Conservation (phyloP, 2,113 vertebrate genomes). For the Alligator sinensis region DNA sequence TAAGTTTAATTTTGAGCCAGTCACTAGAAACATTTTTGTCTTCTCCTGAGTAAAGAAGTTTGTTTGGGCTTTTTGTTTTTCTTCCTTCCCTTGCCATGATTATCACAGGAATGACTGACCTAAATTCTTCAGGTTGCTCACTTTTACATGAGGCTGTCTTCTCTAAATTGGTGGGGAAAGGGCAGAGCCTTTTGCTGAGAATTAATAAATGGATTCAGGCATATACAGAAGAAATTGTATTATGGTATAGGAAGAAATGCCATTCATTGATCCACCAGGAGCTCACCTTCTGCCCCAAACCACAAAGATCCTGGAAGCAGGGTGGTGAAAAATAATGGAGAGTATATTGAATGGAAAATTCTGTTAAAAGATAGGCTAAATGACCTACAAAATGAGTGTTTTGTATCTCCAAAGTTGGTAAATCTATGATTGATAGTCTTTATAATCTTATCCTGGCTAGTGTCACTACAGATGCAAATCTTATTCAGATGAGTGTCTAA, state of each 20-base stretch:
- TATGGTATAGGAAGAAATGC: not conserved
- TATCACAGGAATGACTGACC: slow-evolving; percentile 11
- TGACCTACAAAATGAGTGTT: not conserved
- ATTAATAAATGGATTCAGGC: slow-evolving; percentile 38
- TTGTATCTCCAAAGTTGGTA: not conserved
- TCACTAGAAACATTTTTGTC: slow-evolving; percentile 3
- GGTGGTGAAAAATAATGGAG: not conserved
- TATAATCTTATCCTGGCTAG: not conserved
- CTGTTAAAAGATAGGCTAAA: not conserved
- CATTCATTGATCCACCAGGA: slow-evolving; percentile 18
- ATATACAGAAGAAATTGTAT: not conserved
- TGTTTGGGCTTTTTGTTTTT: not conserved
- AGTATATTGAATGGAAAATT: not conserved
- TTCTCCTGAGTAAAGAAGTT: slow-evolving; percentile 13
- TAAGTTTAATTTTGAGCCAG: slow-evolving; percentile 33
- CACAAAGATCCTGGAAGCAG: not conserved
- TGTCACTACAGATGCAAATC: not conserved
- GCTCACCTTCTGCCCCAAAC: slow-evolving; percentile 17
- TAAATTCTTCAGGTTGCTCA: slow-evolving; percentile 39
- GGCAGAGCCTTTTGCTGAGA: not conserved
- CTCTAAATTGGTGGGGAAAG: slow-evolving; percentile 23
- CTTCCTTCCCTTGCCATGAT: slow-evolving; percentile 1
- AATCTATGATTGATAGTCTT: not conserved
- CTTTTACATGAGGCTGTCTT: slow-evolving; percentile 55
- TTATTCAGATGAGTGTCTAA: not conserved